A percentile compares a stretch with the other conserved stretches of the same genome.
Evolutionary conservation across 2,888 invertebrate species (phyloP).

Genomic region (Drosophila nr. fundita): DNA sequence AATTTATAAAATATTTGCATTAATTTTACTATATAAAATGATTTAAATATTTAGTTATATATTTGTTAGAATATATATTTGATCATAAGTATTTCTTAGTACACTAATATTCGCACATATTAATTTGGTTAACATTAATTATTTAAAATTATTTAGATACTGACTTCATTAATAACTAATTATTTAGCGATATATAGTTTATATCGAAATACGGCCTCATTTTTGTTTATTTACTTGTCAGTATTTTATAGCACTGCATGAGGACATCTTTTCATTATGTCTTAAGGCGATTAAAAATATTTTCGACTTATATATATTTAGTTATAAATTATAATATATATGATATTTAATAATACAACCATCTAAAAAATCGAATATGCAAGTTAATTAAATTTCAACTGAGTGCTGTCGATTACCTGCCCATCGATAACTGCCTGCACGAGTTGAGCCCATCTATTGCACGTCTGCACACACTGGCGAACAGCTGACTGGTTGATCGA

Average conservation of each 20-base stretch:
- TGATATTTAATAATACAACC: neutral
- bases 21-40: neutral
- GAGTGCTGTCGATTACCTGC: neutral
- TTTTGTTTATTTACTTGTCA: neutral
- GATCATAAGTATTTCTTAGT: no score
- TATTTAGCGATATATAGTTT: neutral
- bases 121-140: no score
- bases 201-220: neutral
- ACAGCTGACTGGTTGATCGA: slow-evolving; percentile 31
- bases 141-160: neutral
- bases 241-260: neutral
- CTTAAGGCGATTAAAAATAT: neutral
- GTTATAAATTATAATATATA: neutral
- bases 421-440: slow-evolving; percentile 1
- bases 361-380: neutral
- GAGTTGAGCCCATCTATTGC: neutral
- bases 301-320: neutral
- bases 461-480: neutral
- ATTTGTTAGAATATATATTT: no score
- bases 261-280: neutral
- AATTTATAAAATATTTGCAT: neutral
- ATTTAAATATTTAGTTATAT: neutral
- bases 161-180: neutral
- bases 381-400: neutral
- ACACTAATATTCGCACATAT: no score